Base-by-base conservation (phyloP, 2,797 vertebrate species). In the Etheostoma perlongum region DNA sequence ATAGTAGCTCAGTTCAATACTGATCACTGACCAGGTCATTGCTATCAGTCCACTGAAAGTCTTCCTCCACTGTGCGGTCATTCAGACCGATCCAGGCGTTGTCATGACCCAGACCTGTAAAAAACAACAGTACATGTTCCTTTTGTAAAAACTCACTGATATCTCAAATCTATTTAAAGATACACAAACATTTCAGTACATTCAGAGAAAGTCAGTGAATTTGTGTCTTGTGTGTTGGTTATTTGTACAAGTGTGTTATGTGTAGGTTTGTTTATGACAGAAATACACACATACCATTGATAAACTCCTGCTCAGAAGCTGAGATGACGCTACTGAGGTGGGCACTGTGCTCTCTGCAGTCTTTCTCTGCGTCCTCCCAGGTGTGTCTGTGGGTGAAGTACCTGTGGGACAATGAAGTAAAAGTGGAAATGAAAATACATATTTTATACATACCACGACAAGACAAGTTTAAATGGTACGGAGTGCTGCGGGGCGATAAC, bases 11-110 rank as follows among this genome's bases (percentile, higher is more conserved):
- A 19, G 21, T 30, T 53, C 1, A 67, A 9, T 25, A 52, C 12
- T n/a, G 18, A 53, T 54, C n/a, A 81, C 96, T 95, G 78, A 98
- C 98, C 96, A 98, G 87, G 27, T 92, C 96, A 0, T 95, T 96
- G 89, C 94, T 95, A 81, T 99, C 98, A 0, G 97, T 99, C 98
- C 98, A 99, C 89, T 99, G 97, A 87, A 99, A 99, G 76, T 99
- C 98, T 54, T 97, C 96, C 88, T 99, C 98, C 79, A 99, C 97
- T 0, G 97, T 99, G 65, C 97, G 94, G 89, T 99, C 97, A 0
- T 99, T 99, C 73, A 99, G 93, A 23, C 98, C 97, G 0, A 99
- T 96, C 98, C 98, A 99, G 9, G 96, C 96, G 67, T 99, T 98
- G 84, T 99, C 97, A 0, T 96, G 97, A 51, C 97, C 97, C 5